A percentile compares a stretch with the other conserved stretches of the same genome.
phyloP scores from a whole-genome alignment of 2,797 vertebrate species.

The Cottoperca gobio region DNA sequence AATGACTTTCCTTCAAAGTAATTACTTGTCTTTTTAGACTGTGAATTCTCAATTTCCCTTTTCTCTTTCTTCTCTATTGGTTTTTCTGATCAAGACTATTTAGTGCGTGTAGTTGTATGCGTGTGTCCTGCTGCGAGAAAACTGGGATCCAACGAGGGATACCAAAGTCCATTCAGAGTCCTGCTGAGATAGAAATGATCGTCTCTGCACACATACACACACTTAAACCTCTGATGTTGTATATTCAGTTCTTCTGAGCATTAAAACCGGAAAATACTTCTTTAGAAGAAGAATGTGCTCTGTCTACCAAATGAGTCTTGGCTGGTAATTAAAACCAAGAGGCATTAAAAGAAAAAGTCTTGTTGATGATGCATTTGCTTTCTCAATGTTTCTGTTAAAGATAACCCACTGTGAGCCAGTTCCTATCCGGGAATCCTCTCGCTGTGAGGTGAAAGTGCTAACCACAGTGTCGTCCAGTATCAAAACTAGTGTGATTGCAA shows the following conservation, averaged over 20 bases:
- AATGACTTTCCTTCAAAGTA: not conserved
- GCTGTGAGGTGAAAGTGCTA: no score
- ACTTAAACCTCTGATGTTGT: not conserved
- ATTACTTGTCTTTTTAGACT: conserved; percentile 18
- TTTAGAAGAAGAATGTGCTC: not conserved
- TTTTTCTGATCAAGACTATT: not conserved
- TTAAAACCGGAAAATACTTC: not conserved
- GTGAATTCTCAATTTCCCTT: not conserved
- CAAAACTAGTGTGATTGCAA: no score
- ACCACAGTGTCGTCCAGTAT: no score
- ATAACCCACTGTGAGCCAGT: no score
- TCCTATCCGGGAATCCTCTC: no score
- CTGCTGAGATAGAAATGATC: conserved; percentile 43
- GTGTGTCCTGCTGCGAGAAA: conserved; percentile 33
- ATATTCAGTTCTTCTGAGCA: not conserved
- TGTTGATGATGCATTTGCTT: conserved; percentile 15
- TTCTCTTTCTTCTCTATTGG: not conserved
- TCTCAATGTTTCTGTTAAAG: not conserved
- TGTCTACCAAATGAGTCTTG: conserved; percentile 20
- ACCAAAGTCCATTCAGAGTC: conserved; percentile 34
- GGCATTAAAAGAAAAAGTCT: conserved; percentile 29
- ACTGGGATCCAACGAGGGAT: not conserved
- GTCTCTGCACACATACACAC: not conserved
- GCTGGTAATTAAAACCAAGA: conserved; percentile 39
- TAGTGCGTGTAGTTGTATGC: not conserved